Percentiles rank a stretch among this genome's conserved stretches.
These are phyloP conservation scores for Antennarius striatus DNA, from an alignment of 2,113 vertebrate genomes.

Conservation along the genomic window DNA sequence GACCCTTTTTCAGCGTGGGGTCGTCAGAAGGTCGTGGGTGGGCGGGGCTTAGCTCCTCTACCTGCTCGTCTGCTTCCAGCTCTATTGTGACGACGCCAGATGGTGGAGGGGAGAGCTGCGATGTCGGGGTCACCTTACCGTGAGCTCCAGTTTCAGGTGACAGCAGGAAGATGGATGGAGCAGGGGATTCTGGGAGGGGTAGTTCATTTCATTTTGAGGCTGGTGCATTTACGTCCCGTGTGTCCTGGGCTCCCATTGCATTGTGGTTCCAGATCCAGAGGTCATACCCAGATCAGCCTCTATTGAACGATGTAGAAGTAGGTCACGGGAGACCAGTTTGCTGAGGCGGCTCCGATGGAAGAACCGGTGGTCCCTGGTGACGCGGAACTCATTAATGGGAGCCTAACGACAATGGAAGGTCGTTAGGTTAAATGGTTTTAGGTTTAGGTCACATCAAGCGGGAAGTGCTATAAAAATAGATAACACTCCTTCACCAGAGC, in stretches of 20 bases:
- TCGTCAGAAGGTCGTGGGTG: slow-evolving; percentile 49
- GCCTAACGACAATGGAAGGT: slow-evolving; percentile 39
- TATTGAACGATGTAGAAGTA: slow-evolving; percentile 33
- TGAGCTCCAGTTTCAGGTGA: slow-evolving; percentile 67
- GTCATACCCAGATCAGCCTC: slow-evolving; percentile 37
- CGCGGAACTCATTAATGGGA: slow-evolving; percentile 47
- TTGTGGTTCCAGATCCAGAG: slow-evolving; percentile 17
- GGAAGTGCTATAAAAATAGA: neutral
- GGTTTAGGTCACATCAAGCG: slow-evolving; percentile 38
- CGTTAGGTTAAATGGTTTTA: slow-evolving; percentile 39
- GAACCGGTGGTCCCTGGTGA: slow-evolving; percentile 40
- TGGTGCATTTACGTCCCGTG: slow-evolving; percentile 42
- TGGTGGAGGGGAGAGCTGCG: slow-evolving; percentile 63
- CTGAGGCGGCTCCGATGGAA: slow-evolving; percentile 28
- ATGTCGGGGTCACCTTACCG: slow-evolving; percentile 69
- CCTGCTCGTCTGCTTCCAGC: slow-evolving; percentile 56
- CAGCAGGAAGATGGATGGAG: slow-evolving; percentile 65
- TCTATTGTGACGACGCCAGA: slow-evolving; percentile 63
- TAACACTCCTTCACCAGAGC: neutral
- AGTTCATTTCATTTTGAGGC: slow-evolving; percentile 43
- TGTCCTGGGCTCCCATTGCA: slow-evolving; percentile 14
- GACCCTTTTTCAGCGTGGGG: slow-evolving; percentile 55
- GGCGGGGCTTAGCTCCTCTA: slow-evolving; percentile 4
- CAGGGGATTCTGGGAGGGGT: slow-evolving; percentile 66
- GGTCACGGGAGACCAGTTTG: slow-evolving; percentile 41